These are phyloP conservation scores for Synodontis membranacea DNA, from an alignment of 2,113 vertebrate genomes.

Conservation along the genomic window DNA sequence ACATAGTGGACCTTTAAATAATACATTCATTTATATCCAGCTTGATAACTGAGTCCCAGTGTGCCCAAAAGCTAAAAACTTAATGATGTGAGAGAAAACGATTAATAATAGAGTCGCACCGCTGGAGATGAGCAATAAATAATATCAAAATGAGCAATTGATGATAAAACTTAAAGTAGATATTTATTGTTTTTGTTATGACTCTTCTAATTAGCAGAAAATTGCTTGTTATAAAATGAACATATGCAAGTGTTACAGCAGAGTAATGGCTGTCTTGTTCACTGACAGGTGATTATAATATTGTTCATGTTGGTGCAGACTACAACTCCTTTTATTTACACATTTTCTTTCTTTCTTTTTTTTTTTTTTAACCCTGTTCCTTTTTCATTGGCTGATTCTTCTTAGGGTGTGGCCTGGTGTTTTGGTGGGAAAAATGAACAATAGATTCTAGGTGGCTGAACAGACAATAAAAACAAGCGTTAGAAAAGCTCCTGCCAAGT, in stretches of 20 bases:
- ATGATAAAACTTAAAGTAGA: background rate
- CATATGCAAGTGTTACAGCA: background rate
- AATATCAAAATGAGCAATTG: background rate
- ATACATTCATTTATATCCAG: background rate
- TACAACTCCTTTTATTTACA: too few species aligned
- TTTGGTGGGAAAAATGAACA: background rate
- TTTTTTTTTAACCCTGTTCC: background rate
- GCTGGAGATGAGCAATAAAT: background rate
- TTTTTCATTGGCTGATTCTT: background rate
- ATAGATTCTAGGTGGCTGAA: background rate
- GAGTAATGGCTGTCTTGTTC: background rate
- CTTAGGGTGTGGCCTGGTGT: background rate
- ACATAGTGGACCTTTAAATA: too few species aligned
- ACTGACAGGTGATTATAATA: too few species aligned
- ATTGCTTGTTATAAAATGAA: background rate
- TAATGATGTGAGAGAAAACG: slow-evolving; percentile 4
- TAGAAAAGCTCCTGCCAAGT: background rate
- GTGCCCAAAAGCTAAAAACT: background rate
- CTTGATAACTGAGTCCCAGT: background rate
- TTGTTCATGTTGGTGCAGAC: too few species aligned
- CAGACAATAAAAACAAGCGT: too few species aligned
- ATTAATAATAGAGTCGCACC: background rate
- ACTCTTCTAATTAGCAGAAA: background rate
- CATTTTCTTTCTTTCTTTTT: background rate
- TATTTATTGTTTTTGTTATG: background rate